phyloP scores from a whole-genome alignment of 1,140 invertebrate species.

The Myzus persicae region DNA sequence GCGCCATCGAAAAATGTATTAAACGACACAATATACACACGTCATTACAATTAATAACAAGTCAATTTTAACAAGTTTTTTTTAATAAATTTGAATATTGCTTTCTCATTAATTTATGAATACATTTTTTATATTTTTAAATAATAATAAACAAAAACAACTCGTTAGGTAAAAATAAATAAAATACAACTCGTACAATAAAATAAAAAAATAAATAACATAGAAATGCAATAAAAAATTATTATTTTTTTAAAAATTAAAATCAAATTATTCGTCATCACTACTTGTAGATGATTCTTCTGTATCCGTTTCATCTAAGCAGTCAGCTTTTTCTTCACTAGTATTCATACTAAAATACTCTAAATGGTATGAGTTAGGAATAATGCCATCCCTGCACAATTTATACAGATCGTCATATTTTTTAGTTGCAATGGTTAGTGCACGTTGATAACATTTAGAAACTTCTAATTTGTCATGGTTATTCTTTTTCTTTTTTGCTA shows the following conservation, averaged over 20 bases:
- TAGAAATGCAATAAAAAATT: not conserved
- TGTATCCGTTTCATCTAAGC: constrained; percentile 27
- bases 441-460: constrained; percentile 15
- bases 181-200: not conserved
- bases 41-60: not conserved
- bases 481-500: constrained; percentile 21
- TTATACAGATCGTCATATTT: constrained; percentile 16
- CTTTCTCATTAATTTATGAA: not conserved
- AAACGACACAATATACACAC: not conserved
- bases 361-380: not conserved
- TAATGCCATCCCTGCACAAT: not conserved
- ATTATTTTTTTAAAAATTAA: not conserved
- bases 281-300: constrained; percentile 12
- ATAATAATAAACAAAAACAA: constrained; percentile 16
- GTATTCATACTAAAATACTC: constrained; percentile 18
- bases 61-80: constrained; percentile 1
- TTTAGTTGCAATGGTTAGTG: constrained; percentile 7
- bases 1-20: constrained; percentile 6
- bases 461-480: constrained; percentile 18
- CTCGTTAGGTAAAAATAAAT: not conserved
- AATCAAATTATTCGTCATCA: constrained; percentile 4
- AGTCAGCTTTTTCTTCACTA: constrained; percentile 19
- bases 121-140: not conserved
- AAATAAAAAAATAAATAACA: constrained; percentile 6
- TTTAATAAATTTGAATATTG: not conserved